Conservation (phyloP, 2,888 invertebrate species). For the Heliconius cydno region DNA sequence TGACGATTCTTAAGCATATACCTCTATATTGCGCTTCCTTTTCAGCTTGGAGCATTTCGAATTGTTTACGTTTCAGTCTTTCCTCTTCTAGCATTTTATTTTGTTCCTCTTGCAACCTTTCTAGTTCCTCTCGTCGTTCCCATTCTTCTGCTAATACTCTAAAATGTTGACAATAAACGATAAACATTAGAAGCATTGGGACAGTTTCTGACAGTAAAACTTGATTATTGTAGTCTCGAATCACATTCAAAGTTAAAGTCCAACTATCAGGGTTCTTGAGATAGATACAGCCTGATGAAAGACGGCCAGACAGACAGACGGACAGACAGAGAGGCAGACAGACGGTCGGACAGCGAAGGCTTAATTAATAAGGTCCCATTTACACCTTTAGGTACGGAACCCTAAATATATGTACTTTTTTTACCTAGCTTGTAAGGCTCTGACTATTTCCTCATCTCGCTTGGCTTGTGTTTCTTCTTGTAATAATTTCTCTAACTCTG, state of each 20-base stretch:
- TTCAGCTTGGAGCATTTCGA: conserved; percentile 87
- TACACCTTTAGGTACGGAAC: too few relatives aligned
- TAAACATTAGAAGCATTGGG: too few relatives aligned
- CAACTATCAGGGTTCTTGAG: too few relatives aligned
- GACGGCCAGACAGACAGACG: too few relatives aligned
- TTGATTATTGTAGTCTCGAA: too few relatives aligned
- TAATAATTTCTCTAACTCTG: conserved; percentile 87
- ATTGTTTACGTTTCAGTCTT: conserved; percentile 88
- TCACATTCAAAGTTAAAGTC: too few relatives aligned
- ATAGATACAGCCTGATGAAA: too few relatives aligned
- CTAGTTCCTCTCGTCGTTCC: conserved; percentile 91
- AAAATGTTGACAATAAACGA: background rate
- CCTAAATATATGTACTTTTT: too few relatives aligned
- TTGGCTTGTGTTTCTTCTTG: conserved; percentile 94
- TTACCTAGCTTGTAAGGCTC: conserved; percentile 86
- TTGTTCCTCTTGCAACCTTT: conserved; percentile 91
- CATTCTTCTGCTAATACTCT: conserved; percentile 92
- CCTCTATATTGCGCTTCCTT: conserved; percentile 88
- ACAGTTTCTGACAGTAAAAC: too few relatives aligned
- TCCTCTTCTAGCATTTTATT: conserved; percentile 88
- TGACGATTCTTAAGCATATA: conserved; percentile 50
- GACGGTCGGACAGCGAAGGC: too few relatives aligned
- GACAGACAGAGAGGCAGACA: too few relatives aligned
- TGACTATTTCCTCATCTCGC: conserved; percentile 91
- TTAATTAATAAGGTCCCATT: too few relatives aligned